Evolutionary conservation across 23 tunicate genomes (phyloP), one percentile per base, ranked within the genome.

Genomic region (Trididemnum miniatum): DNA sequence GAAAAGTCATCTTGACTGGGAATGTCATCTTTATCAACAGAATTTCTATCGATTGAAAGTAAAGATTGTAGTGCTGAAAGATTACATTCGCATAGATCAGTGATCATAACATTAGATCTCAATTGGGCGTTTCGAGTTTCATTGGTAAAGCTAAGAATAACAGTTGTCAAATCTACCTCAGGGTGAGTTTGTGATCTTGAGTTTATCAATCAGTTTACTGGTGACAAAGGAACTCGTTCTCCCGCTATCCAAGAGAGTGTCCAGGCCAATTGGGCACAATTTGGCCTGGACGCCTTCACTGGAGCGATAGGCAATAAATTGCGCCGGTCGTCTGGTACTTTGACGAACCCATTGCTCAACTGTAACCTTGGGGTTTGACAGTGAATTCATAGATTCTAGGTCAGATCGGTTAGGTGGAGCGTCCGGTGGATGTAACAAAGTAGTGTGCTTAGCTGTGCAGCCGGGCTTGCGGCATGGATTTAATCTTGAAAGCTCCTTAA

Each of bases 391-490:
- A 31, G 3, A 12, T 69, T 69, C 39, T 35, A 1, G 15, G 34
- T 2, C 65, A 35, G 28, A 27, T 22, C 38, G 1, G 37, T 81
- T 24, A 24, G 51, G 23, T 2, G 84, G 25, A 27, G 35, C 18
- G 1, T 37, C 62, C n/a, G 86, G 57, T 25, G 86, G 86, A 35
- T 82, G 86, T 33, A 82, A 32, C 49, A 82, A 59, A 51, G 86
- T 82, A 0, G 86, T 82, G 71, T 82, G 86, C 0, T 54, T 72
- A 33, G 51, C 54, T 23, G 33, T 71, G 50, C 79, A 82, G 32
- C 71, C 79, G 20, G 79, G 79, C 71, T 82, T 82, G 20, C 20
- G 32, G 51, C 86, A 82, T 20, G 86, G 78, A 23, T 71, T 32
- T 49, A 65, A 65, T 30, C 85, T 65, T 35, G 32, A 1, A 81